Evolutionary conservation across 2,113 vertebrate species (phyloP), one percentile per base, ranked within the genome.

Genomic region (Melanerpes aurifrons): DNA sequence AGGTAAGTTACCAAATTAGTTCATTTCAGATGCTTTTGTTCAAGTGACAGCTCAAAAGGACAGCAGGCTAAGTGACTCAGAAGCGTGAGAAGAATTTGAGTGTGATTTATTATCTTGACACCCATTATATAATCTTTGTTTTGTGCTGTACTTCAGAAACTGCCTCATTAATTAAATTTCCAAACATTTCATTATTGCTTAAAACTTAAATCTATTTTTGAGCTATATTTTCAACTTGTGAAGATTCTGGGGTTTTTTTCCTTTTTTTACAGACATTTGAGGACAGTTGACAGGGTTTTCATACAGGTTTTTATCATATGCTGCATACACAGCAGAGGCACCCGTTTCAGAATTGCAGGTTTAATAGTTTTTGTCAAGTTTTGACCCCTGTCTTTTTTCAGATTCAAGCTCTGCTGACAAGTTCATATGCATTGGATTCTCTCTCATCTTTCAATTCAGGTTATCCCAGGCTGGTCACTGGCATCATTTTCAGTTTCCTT

Each of bases 41-140:
- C 82, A 87, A 94, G 25, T 93, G 93, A 95, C 92, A 92, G 48
- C 59, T 95, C 47, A 58, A 96, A 97, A 95, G 82, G 84, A 92
- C 78, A 69, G 86, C 48, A 92, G 72, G 82, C 43, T 86, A 92
- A 95, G 93, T 93, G 88, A 92, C 89, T 97, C 92, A 92, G 87
- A 94, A 87, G 53, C 1, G 0, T 85, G 91, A 95, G 80, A 87
- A 69, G 48, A 90, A 82, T 90, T 89, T 91, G 37, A 83, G 63
- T 80, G 70, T 2, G 3, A 70, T 80, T 86, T 92, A 47, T 92
- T 92, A 92, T 69, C 80, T 82, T 87, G 80, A 78, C 76, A 91
- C 28, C 37, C 37, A 31, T 93, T 76, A 91, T 43, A 82, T 62
- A 94, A 86, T 37, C 81, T 82, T 86, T 71, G 48, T 61, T 94